phyloP scores from a whole-genome alignment of 2,888 invertebrate species.

The Drosophila yooni region DNA sequence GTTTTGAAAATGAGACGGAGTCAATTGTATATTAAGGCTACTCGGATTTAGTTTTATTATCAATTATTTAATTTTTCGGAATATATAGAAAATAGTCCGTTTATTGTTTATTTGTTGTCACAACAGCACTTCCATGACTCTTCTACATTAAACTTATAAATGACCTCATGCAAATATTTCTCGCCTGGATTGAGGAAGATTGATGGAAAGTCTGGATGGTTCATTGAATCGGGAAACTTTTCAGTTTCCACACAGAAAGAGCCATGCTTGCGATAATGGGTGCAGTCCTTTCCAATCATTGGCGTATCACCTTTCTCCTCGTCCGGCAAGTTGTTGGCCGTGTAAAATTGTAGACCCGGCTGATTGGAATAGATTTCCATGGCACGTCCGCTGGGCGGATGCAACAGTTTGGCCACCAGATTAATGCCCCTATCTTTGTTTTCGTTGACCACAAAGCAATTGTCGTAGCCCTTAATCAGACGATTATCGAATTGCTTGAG shows the following conservation, averaged over 20 bases:
- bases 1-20: neutral
- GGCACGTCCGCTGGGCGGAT: conserved; percentile 89
- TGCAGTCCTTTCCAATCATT: conserved; percentile 90
- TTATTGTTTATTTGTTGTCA: conserved; percentile 43
- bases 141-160: conserved; percentile 64
- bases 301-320: conserved; percentile 85
- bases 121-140: conserved; percentile 69
- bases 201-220: conserved; percentile 91
- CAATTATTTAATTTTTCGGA: neutral
- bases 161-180: conserved; percentile 66
- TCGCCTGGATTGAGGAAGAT: conserved; percentile 90
- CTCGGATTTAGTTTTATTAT: conserved; percentile 12
- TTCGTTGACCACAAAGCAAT: conserved; percentile 70
- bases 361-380: conserved; percentile 94
- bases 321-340: conserved; percentile 91
- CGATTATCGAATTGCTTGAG: conserved; percentile 86
- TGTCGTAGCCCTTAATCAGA: conserved; percentile 83
- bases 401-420: conserved; percentile 80
- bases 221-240: conserved; percentile 95
- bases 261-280: conserved; percentile 90
- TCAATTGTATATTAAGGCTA: conserved; percentile 2
- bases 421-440: conserved; percentile 20
- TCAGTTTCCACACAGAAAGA: conserved; percentile 96
- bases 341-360: conserved; percentile 96
- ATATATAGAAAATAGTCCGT: conserved; percentile 12